A percentile compares a stretch with the other conserved stretches of the same genome.
Conservation (phyloP, 37 sponge, comb jelly and placozoan species). For the Theonella swinhoei region DNA sequence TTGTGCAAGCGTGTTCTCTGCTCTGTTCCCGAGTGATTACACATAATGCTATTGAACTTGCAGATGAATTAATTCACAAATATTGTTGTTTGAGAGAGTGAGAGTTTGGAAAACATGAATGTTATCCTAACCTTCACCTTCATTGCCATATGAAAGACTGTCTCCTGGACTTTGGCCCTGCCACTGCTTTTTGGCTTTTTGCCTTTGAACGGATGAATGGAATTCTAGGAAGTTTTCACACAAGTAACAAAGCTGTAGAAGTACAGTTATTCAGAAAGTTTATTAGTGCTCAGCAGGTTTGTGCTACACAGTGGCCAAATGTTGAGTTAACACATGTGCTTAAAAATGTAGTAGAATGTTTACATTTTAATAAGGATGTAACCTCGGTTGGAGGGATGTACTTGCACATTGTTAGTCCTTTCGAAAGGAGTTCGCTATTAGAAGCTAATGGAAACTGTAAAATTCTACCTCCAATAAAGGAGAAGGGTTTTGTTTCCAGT, state of each 20-base stretch:
- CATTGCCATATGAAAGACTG: background rate
- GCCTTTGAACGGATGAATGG: conserved; percentile 61
- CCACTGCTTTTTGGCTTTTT: conserved; percentile 59
- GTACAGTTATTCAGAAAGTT: conserved; percentile 12
- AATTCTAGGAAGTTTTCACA: conserved; percentile 14
- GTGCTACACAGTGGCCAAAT: background rate
- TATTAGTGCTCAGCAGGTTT: background rate
- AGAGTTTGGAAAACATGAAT: background rate
- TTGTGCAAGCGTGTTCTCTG: conserved; percentile 58
- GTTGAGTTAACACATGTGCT: background rate
- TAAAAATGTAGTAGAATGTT: background rate
- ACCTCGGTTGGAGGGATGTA: background rate
- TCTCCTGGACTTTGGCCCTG: conserved; percentile 38
- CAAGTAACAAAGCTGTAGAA: background rate
- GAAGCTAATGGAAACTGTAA: background rate
- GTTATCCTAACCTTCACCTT: background rate
- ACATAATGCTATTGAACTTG: conserved; percentile 5
- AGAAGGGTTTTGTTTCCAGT: background rate
- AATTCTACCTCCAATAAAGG: background rate
- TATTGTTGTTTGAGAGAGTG: conserved; percentile 6
- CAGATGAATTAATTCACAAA: conserved; percentile 15
- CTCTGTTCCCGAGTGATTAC: conserved; percentile 18
- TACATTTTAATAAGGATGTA: background rate
- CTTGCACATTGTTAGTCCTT: background rate
- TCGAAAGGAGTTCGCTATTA: background rate